Evolutionary conservation across 1,140 invertebrate species (phyloP).

Genomic region (Pseudobourletiella spinata): DNA sequence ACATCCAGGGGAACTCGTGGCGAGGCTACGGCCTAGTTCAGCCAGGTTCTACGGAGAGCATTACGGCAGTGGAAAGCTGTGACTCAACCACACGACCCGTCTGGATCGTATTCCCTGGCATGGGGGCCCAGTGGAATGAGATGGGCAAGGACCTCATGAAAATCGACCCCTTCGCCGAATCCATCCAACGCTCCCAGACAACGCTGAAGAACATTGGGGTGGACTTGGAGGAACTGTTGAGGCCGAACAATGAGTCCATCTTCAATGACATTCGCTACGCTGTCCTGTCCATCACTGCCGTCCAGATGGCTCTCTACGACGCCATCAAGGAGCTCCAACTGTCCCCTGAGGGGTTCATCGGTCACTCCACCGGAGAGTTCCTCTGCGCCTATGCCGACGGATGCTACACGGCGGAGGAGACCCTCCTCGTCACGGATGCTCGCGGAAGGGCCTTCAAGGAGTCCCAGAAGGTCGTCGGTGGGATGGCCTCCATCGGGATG

Average conservation of each 20-base stretch:
- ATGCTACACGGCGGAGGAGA: conserved; percentile 83
- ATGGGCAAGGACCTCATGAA: conserved; percentile 79
- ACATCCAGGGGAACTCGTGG: neutral
- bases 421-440: conserved; percentile 75
- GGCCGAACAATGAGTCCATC: conserved; percentile 59
- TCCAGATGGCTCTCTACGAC: conserved; percentile 83
- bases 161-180: conserved; percentile 65
- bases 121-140: conserved; percentile 92
- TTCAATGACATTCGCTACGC: conserved; percentile 76
- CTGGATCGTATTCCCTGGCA: conserved; percentile 91
- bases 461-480: conserved; percentile 44
- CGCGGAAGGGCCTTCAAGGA: conserved; percentile 50
- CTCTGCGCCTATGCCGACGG: conserved; percentile 96
- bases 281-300: conserved; percentile 85
- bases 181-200: conserved; percentile 63
- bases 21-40: conserved; percentile 7
- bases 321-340: conserved; percentile 66
- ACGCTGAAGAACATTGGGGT: conserved; percentile 65
- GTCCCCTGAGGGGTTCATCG: conserved; percentile 83
- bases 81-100: conserved; percentile 58
- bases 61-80: neutral
- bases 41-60: neutral
- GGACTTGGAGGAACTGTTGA: conserved; percentile 70
- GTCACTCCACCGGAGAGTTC: conserved; percentile 90
- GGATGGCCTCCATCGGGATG: conserved; percentile 56